Percentiles rank a stretch among this genome's conserved stretches.
These are phyloP conservation scores for Champsocephalus esox DNA, from an alignment of 2,797 vertebrate species.

Conservation along the genomic window DNA sequence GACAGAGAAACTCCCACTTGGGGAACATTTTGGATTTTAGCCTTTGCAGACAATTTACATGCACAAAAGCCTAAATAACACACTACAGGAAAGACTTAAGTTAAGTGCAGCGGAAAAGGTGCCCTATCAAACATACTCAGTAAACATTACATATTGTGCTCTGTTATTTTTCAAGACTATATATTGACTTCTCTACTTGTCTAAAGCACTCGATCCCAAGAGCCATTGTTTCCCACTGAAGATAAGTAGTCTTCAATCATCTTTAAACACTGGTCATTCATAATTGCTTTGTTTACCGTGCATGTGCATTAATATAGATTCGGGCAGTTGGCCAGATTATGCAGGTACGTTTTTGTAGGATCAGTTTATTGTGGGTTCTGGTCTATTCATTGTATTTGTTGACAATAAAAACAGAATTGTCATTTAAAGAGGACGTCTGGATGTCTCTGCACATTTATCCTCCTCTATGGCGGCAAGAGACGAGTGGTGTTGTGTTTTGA, in stretches of 20 bases:
- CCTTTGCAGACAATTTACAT: too few species aligned
- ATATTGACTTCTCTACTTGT: background rate
- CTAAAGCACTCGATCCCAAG: background rate
- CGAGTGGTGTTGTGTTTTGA: background rate
- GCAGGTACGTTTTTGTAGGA: background rate
- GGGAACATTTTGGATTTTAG: too few species aligned
- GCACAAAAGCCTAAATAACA: too few species aligned
- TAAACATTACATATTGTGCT: too few species aligned
- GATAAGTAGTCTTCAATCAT: background rate
- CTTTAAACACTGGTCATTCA: background rate
- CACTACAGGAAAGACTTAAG: too few species aligned
- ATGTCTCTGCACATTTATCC: background rate
- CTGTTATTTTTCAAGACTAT: too few species aligned
- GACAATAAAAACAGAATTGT: background rate
- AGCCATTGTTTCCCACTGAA: background rate
- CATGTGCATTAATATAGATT: background rate
- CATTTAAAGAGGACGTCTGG: background rate
- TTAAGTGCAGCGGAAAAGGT: too few species aligned
- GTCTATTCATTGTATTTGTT: background rate
- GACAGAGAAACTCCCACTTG: too few species aligned
- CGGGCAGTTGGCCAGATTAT: slow-evolving; percentile 4
- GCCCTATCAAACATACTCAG: background rate
- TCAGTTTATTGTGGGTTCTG: background rate
- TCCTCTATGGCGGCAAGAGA: background rate
- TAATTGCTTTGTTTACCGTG: background rate